A percentile compares a stretch with the other conserved stretches of the same genome.
Evolutionary conservation across 1,140 invertebrate species (phyloP).

Genomic region (Drosophila orosa): DNA sequence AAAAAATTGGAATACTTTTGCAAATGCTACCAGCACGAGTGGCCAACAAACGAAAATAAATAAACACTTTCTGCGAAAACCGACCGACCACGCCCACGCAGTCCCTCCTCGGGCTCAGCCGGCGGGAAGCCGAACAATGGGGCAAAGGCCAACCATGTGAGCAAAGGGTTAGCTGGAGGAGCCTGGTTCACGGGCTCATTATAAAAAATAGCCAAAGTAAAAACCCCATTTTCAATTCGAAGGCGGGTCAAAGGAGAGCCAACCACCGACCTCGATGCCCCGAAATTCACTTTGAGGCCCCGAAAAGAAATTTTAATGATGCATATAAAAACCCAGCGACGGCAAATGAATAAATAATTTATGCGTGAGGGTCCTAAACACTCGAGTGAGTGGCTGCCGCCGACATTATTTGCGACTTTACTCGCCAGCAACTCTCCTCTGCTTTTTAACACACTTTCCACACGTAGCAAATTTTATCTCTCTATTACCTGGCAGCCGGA

Average conservation of each 20-base stretch:
- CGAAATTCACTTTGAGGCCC: conserved; percentile 41
- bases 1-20: conserved; percentile 34
- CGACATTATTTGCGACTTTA: conserved; percentile 62
- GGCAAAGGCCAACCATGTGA: conserved; percentile 29
- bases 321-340: conserved; percentile 58
- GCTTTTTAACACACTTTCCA: conserved; percentile 44
- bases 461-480: conserved; percentile 80
- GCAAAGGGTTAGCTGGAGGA: conserved; percentile 17
- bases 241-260: conserved; percentile 13
- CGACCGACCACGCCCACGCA: conserved; percentile 18
- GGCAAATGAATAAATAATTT: conserved; percentile 81
- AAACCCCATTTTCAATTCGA: conserved; percentile 20
- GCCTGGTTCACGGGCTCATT: conserved; percentile 55
- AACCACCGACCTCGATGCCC: background rate
- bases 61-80: conserved; percentile 47
- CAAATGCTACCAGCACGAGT: conserved; percentile 47
- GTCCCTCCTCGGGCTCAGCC: conserved; percentile 11
- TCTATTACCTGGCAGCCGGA: conserved; percentile 65
- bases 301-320: conserved; percentile 69
- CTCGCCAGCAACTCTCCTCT: conserved; percentile 11
- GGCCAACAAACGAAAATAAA: conserved; percentile 59
- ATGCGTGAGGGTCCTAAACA: conserved; percentile 59
- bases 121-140: conserved; percentile 29
- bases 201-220: conserved; percentile 53
- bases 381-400: conserved; percentile 15